Conservation (phyloP, 2,797 vertebrate genomes). For the Chelon auratus region DNA sequence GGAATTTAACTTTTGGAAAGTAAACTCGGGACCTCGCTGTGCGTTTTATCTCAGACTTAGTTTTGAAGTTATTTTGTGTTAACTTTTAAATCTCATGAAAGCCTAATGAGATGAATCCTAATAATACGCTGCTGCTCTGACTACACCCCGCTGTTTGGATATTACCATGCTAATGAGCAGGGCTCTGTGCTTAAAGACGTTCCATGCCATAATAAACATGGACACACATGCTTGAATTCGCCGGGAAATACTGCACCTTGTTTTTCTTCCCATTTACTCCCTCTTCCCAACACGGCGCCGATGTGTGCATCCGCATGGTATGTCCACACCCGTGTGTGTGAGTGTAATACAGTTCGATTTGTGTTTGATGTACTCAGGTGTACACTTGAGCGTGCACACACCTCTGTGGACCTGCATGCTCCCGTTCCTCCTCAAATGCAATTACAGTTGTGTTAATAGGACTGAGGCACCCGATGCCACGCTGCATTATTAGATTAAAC, state of each 20-base stretch:
- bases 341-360: slow-evolving; percentile 64
- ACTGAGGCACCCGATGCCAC: slow-evolving; percentile 75
- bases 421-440: slow-evolving; percentile 75
- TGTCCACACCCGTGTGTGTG: slow-evolving; percentile 31
- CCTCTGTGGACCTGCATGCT: slow-evolving; percentile 58
- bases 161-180: slow-evolving; percentile 88
- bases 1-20: slow-evolving; percentile 55
- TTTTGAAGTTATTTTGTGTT: slow-evolving; percentile 76
- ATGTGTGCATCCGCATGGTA: slow-evolving; percentile 2
- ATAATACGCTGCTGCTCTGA: slow-evolving; percentile 77
- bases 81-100: slow-evolving; percentile 88
- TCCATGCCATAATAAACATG: slow-evolving; percentile 69
- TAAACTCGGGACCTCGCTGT: slow-evolving; percentile 52
- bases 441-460: slow-evolving; percentile 84
- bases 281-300: slow-evolving; percentile 4
- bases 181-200: slow-evolving; percentile 77
- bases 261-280: slow-evolving; percentile 46
- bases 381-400: slow-evolving; percentile 54
- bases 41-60: slow-evolving; percentile 69
- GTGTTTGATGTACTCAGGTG: slow-evolving; percentile 56
- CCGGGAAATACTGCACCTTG: slow-evolving; percentile 35
- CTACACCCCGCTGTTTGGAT: slow-evolving; percentile 84
- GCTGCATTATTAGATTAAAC: slow-evolving; percentile 85
- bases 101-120: slow-evolving; percentile 87
- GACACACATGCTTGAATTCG: slow-evolving; percentile 64